Evolutionary conservation across 2,888 invertebrate genomes (phyloP).

Genomic region (Amphipoea oculea): DNA sequence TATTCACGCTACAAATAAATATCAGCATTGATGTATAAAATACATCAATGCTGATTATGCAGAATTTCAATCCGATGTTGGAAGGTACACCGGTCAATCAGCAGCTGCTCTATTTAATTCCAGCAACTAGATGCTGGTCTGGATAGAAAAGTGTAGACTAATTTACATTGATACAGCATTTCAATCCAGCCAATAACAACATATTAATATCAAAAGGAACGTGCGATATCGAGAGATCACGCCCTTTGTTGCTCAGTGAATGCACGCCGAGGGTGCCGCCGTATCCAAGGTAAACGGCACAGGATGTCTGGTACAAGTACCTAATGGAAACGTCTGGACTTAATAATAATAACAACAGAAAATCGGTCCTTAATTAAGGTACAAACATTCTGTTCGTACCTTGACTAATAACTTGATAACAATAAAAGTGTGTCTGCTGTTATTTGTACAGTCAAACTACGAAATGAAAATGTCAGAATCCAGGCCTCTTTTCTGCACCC

Average conservation of each 20-base stretch:
- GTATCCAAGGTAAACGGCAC: slow-evolving; percentile 11
- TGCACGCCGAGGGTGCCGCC: neutral
- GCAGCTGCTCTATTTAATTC: neutral
- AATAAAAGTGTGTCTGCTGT: neutral
- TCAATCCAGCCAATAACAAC: neutral
- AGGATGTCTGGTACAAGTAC: neutral
- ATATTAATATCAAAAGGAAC: neutral
- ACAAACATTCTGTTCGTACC: neutral
- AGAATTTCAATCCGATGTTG: neutral
- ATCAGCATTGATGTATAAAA: too few relatives aligned
- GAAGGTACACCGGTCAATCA: neutral
- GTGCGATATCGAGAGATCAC: neutral
- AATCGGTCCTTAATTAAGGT: too few relatives aligned
- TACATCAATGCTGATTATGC: too few relatives aligned
- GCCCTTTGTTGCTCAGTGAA: too few relatives aligned
- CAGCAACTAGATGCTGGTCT: neutral
- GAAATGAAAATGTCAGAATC: neutral
- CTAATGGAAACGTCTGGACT: neutral
- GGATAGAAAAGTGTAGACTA: neutral
- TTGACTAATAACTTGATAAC: neutral
- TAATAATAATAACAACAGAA: neutral
- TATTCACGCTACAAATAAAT: too few relatives aligned
- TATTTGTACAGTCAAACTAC: too few relatives aligned
- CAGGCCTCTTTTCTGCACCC: too few relatives aligned
- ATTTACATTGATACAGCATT: neutral